A percentile compares a stretch with the other conserved stretches of the same genome.
Conservation (phyloP, 30 jellyfish, hydroid and myxozoan species). For the Nemopilema nomurai region DNA sequence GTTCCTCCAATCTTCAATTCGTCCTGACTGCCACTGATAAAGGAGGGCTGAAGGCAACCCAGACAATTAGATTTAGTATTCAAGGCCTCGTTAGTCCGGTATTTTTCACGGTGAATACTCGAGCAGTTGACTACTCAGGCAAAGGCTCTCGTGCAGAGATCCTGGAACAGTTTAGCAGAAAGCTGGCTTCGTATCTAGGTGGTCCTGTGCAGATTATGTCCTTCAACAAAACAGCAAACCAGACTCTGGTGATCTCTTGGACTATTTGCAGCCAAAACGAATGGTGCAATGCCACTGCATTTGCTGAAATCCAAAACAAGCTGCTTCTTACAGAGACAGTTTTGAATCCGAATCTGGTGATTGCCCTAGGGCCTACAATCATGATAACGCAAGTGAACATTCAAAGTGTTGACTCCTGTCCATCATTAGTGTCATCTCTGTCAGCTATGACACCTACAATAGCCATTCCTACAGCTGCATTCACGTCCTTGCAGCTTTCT, state of each 20-base stretch:
- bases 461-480: not conserved
- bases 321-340: conserved; percentile 1
- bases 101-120: not conserved
- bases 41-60: conserved; percentile 59
- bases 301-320: not conserved
- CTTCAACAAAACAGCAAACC: not conserved
- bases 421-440: not conserved
- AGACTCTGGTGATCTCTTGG: conserved; percentile 27
- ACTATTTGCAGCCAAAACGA: conserved; percentile 18
- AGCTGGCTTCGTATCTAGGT: conserved; percentile 17
- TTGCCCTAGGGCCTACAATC: conserved; percentile 41
- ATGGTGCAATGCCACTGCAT: conserved; percentile 22
- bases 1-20: not conserved
- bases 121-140: conserved; percentile 6
- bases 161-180: conserved; percentile 37
- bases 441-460: not conserved
- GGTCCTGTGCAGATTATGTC: not conserved
- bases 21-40: conserved; percentile 74
- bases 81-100: not conserved
- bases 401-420: not conserved
- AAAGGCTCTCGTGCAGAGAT: not conserved
- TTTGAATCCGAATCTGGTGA: conserved; percentile 36
- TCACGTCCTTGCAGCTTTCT: not conserved
- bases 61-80: conserved; percentile 14
- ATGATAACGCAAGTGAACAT: conserved; percentile 4